Evolutionary conservation across 2,888 invertebrate species (phyloP).

Genomic region (Allacma fusca): DNA sequence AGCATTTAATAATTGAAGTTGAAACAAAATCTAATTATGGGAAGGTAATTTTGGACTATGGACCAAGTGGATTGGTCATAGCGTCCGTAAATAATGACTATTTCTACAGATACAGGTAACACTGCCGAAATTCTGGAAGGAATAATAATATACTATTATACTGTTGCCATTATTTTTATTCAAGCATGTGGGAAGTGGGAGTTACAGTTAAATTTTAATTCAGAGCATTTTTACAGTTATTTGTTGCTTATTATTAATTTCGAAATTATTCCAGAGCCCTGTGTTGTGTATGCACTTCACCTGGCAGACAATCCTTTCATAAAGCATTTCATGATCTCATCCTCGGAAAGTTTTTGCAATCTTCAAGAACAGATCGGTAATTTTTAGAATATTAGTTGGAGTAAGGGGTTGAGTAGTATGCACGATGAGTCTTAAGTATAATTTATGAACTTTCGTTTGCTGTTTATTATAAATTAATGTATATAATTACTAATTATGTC

Average conservation of each 20-base stretch:
- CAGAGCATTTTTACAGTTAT: too few relatives aligned
- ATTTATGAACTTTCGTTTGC: too few relatives aligned
- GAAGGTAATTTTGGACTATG: slow-evolving; percentile 34
- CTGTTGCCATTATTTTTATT: not conserved
- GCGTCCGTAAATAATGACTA: slow-evolving; percentile 19
- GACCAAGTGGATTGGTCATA: slow-evolving; percentile 37
- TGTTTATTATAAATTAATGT: too few relatives aligned
- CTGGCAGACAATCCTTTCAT: slow-evolving; percentile 54
- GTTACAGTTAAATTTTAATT: too few relatives aligned
- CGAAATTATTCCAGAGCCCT: too few relatives aligned
- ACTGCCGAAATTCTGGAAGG: not conserved
- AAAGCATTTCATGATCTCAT: slow-evolving; percentile 55
- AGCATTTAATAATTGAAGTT: not conserved
- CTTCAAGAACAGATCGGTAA: slow-evolving; percentile 58
- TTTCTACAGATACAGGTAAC: slow-evolving; percentile 33
- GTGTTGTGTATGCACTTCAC: slow-evolving; percentile 41
- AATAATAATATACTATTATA: not conserved
- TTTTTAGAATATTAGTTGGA: too few relatives aligned
- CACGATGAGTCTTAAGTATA: too few relatives aligned
- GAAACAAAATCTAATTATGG: slow-evolving; percentile 22
- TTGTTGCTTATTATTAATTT: too few relatives aligned
- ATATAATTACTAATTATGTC: too few relatives aligned
- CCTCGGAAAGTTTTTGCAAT: slow-evolving; percentile 52
- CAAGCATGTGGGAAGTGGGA: too few relatives aligned
- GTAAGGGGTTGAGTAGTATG: too few relatives aligned